Evolutionary conservation across 2,888 invertebrate genomes (phyloP).

Genomic region (Brenthis daphne): DNA sequence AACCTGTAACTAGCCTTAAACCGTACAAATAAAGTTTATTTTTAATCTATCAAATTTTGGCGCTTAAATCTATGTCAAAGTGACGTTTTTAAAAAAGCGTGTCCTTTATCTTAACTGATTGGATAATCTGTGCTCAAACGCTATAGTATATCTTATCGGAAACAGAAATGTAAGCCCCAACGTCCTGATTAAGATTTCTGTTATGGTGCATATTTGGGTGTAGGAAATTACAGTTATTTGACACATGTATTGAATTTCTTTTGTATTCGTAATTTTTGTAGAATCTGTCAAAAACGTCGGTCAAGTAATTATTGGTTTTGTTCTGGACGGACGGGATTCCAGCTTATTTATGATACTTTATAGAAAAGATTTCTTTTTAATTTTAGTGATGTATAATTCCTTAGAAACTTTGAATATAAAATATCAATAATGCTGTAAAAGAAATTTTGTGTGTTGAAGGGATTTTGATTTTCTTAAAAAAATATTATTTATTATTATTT

Average conservation of each 20-base stretch:
- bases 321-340: constrained; percentile 50
- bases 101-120: constrained; percentile 82
- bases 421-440: no score
- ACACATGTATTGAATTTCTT: constrained; percentile 67
- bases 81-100: constrained; percentile 67
- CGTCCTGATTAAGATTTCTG: constrained; percentile 77
- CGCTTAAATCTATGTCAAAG: constrained; percentile 50
- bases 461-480: no score
- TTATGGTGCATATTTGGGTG: constrained; percentile 59
- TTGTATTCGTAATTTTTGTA: constrained; percentile 69
- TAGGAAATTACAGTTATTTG: constrained; percentile 79
- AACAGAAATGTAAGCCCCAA: constrained; percentile 76
- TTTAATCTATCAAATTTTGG: constrained; percentile 52
- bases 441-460: no score
- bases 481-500: no score
- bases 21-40: constrained; percentile 49
- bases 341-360: constrained; percentile 37
- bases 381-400: neutral
- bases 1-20: constrained; percentile 50
- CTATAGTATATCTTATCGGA: constrained; percentile 79
- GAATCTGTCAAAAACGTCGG: constrained; percentile 68
- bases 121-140: constrained; percentile 82
- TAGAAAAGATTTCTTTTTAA: neutral
- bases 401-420: no score
- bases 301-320: constrained; percentile 74